phyloP scores from a whole-genome alignment of 2,797 vertebrate genomes.

The Pachyuromys duprasi region DNA sequence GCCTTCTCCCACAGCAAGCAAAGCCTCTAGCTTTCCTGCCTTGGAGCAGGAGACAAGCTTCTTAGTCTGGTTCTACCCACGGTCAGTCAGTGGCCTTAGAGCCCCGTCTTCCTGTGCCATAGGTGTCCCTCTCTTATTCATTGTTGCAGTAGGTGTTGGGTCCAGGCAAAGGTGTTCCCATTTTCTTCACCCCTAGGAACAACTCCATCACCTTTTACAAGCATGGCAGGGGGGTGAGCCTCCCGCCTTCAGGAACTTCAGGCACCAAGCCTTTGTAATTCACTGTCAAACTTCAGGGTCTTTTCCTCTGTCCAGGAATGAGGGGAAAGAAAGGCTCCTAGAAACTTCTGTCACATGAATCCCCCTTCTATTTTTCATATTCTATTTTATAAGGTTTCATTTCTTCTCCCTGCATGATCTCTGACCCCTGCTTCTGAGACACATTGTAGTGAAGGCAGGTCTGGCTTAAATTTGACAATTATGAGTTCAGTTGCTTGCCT shows the following conservation, averaged over 20 bases:
- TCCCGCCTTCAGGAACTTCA: not conserved
- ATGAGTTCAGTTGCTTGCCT: not conserved
- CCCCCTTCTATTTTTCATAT: not conserved
- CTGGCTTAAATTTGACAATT: not conserved
- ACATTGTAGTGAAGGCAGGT: not conserved
- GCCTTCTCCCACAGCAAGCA: not conserved
- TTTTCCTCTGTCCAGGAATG: not conserved
- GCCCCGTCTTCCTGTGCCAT: not conserved
- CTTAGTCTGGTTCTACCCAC: not conserved
- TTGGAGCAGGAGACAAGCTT: not conserved
- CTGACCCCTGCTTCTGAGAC: not conserved
- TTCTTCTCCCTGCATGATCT: not conserved
- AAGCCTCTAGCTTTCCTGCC: not conserved
- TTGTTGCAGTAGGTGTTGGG: not conserved
- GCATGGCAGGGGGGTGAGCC: not conserved
- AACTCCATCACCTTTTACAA: not conserved
- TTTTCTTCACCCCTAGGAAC: not conserved
- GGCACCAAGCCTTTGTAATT: not conserved
- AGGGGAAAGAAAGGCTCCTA: not conserved
- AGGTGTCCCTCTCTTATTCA: not conserved
- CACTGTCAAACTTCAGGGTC: not conserved
- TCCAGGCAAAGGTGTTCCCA: not conserved
- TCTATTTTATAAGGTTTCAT: not conserved
- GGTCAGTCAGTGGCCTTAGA: no score
- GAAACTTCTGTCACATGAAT: not conserved